These are phyloP conservation scores for Amphiprion percula DNA, from an alignment of 2,113 vertebrate genomes.

Conservation along the genomic window DNA sequence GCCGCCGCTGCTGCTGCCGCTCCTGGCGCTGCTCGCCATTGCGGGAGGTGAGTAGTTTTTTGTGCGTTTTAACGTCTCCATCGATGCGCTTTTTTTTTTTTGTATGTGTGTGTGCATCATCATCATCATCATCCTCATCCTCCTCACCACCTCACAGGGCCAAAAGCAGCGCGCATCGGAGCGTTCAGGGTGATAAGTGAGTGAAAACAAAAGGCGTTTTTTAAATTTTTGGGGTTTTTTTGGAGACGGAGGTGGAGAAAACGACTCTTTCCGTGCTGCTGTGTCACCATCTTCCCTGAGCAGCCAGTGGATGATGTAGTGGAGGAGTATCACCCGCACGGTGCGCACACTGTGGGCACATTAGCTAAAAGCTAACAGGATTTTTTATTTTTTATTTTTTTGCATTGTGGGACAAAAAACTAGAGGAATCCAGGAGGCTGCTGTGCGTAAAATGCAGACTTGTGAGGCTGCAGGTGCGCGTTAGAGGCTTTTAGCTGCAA, in stretches of 20 bases:
- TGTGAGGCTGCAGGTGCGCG: no score
- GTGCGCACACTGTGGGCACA: slow-evolving; percentile 26
- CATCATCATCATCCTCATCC: neutral
- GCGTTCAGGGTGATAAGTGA: slow-evolving; percentile 1
- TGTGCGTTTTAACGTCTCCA: slow-evolving; percentile 49
- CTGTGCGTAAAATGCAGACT: neutral
- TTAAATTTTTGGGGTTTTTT: no score
- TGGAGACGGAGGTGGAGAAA: slow-evolving; percentile 36
- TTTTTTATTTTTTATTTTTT: no score
- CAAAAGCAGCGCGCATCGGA: slow-evolving; percentile 5
- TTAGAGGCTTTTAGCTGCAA: no score
- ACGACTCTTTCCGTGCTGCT: slow-evolving; percentile 56
- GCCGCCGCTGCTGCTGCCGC: slow-evolving; percentile 71
- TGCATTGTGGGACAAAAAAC: neutral
- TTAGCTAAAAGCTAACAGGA: neutral
- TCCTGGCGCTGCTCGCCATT: slow-evolving; percentile 81
- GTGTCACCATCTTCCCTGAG: slow-evolving; percentile 69
- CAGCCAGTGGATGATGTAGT: slow-evolving; percentile 46
- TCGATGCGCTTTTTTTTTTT: slow-evolving; percentile 41
- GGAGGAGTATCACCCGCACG: slow-evolving; percentile 35
- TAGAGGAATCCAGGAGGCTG: neutral
- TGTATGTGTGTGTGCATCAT: neutral
- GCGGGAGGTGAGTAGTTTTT: slow-evolving; percentile 82
- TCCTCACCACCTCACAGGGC: slow-evolving; percentile 35
- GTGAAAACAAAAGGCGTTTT: slow-evolving; percentile 25